A percentile compares a stretch with the other conserved stretches of the same genome.
Evolutionary conservation across 2,797 vertebrate genomes (phyloP).

Genomic region (Mus spretus): DNA sequence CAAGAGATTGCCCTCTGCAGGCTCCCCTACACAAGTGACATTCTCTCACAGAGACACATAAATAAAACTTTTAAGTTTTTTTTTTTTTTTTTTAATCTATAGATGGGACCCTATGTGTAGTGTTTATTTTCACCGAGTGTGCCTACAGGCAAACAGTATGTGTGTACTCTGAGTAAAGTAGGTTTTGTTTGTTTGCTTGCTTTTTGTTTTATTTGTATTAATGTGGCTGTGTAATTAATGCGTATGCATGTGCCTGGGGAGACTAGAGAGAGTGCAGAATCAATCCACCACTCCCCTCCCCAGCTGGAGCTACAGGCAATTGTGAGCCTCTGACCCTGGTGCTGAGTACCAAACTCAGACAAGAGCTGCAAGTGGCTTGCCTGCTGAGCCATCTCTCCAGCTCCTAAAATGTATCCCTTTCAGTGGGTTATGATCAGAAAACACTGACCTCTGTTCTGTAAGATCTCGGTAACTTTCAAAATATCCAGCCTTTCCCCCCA

Average conservation of each 20-base stretch:
- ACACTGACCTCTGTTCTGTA: not conserved
- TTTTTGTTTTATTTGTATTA: not conserved
- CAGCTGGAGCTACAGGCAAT: not conserved
- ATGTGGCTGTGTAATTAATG: not conserved
- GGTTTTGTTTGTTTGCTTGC: not conserved
- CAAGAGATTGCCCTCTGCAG: not conserved
- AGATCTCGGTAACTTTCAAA: not conserved
- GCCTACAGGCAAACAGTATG: fast-evolving
- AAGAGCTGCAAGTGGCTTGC: not conserved
- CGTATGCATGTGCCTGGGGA: not conserved
- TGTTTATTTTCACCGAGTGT: conserved; percentile 19
- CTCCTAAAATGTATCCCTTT: not conserved
- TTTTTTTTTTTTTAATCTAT: not conserved
- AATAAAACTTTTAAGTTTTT: not conserved
- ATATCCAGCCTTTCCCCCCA: conserved; percentile 11
- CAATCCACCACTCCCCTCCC: not conserved
- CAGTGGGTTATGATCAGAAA: conserved; percentile 41
- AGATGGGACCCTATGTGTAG: not conserved
- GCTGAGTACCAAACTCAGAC: not conserved
- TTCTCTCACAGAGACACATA: not conserved
- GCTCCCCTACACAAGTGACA: not conserved
- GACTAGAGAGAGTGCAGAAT: not conserved
- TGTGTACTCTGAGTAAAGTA: not conserved
- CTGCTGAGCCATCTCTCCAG: not conserved
- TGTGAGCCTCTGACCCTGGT: too few relatives aligned